Conservation (phyloP, 2,888 invertebrate genomes). For the Sminthurides aquaticus region DNA sequence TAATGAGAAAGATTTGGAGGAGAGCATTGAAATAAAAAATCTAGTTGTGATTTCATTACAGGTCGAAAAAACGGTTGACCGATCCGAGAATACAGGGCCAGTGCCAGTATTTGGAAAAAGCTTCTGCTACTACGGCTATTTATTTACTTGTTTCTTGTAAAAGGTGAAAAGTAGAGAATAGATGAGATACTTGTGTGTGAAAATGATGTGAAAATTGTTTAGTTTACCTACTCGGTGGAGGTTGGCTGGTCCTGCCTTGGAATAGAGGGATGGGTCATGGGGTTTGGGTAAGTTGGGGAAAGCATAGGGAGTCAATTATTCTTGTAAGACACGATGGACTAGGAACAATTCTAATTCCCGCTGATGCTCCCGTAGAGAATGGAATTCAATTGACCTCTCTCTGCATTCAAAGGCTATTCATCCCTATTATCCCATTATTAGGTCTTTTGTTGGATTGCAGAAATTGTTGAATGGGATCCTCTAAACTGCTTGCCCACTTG, state of each 20-base stretch:
- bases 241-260: no score
- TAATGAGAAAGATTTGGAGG: neutral
- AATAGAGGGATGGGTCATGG: no score
- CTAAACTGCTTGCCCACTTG: no score
- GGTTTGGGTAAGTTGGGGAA: neutral
- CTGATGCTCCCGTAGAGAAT: neutral
- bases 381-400: neutral
- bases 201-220: neutral
- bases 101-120: no score
- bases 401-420: neutral
- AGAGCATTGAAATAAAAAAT: neutral
- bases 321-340: slow-evolving; percentile 9
- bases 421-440: neutral
- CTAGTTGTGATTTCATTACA: neutral
- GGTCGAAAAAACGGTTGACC: no score
- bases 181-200: neutral
- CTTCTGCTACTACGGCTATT: no score
- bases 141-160: no score
- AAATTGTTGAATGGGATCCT: neutral
- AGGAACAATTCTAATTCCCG: neutral
- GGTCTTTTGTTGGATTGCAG: neutral
- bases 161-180: neutral
- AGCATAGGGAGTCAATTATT: slow-evolving; percentile 35
- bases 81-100: no score
- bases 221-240: no score